These are phyloP conservation scores for Diogma glabrata DNA, from an alignment of 2,888 invertebrate genomes.

Conservation along the genomic window DNA sequence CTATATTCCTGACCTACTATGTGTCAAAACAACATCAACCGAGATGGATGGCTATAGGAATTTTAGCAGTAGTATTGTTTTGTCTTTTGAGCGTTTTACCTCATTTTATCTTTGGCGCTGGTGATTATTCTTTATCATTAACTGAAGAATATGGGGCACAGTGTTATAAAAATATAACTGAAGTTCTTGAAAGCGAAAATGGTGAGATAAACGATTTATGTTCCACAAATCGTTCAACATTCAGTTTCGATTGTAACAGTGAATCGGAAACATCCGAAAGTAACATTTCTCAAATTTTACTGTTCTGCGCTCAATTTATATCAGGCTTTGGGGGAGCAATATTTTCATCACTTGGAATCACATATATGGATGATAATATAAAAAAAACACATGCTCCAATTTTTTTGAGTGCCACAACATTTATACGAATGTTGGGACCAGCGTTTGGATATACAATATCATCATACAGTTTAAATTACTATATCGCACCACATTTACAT, in stretches of 20 bases:
- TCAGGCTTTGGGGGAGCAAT: constrained; percentile 58
- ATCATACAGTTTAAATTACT: constrained; percentile 50
- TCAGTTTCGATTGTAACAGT: constrained; percentile 32
- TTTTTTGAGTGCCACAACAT: constrained; percentile 48
- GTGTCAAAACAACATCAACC: constrained; percentile 43
- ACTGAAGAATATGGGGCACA: constrained; percentile 46
- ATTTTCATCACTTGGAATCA: constrained; percentile 55
- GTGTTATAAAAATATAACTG: constrained; percentile 35
- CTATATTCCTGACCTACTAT: constrained; percentile 40
- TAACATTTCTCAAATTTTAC: constrained; percentile 47
- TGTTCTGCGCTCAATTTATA: constrained; percentile 56
- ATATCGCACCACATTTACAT: constrained; percentile 51
- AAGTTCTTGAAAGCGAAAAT: constrained; percentile 42
- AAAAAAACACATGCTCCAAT: constrained; percentile 55
- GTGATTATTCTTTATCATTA: constrained; percentile 49
- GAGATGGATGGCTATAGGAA: constrained; percentile 40
- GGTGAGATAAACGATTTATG: constrained; percentile 27
- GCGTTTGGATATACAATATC: constrained; percentile 55
- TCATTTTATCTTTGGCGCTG: constrained; percentile 56
- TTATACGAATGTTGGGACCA: constrained; percentile 56
- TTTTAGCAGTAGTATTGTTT: constrained; percentile 41
- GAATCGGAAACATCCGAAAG: constrained; percentile 41
- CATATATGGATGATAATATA: constrained; percentile 66
- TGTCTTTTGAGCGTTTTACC: constrained; percentile 55
- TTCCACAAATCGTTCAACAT: not conserved